phyloP scores from a whole-genome alignment of 2,113 vertebrate species.

The Atractosteus spatula region DNA sequence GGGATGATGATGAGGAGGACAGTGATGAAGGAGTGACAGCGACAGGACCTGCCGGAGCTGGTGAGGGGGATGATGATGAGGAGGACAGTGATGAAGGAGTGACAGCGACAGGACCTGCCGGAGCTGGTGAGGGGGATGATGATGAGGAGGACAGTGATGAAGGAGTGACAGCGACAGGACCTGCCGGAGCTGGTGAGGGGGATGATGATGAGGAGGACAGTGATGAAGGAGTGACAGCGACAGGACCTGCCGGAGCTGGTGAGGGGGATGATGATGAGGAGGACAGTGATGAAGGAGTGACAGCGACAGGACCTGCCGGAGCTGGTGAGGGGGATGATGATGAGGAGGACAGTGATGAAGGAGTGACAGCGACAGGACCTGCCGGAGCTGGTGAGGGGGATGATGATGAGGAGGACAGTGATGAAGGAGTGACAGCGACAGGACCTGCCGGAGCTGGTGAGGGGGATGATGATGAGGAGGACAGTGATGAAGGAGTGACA shows the following conservation, averaged over 20 bases:
- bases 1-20: background rate
- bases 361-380: no score
- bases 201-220: no score
- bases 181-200: conserved; percentile 71
- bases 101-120: no score
- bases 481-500: no score
- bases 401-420: background rate
- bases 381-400: background rate
- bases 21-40: background rate
- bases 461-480: no score
- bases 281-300: background rate
- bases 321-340: conserved; percentile 78
- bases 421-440: background rate
- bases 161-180: conserved; percentile 45
- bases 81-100: no score
- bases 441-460: conserved; percentile 68
- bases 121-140: background rate
- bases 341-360: no score
- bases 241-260: no score
- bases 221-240: no score
- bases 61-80: conserved; percentile 84
- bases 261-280: background rate
- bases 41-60: conserved; percentile 60
- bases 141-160: background rate
- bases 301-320: conserved; percentile 76